These are phyloP conservation scores for Aramus guarauna DNA, from an alignment of 2,113 vertebrate species.

Conservation along the genomic window DNA sequence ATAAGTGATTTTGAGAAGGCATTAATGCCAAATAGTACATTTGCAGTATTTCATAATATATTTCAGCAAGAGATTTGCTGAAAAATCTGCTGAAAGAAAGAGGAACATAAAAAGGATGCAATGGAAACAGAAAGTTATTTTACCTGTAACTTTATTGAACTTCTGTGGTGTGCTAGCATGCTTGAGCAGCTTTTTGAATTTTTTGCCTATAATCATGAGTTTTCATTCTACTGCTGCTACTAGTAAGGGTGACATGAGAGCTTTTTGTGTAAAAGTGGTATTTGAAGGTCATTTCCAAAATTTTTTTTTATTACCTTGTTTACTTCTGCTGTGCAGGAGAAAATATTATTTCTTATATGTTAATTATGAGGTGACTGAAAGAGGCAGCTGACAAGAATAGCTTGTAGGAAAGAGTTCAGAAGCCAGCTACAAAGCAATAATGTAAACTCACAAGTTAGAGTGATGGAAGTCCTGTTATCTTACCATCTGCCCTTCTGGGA, in stretches of 20 bases:
- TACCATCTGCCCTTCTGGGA: background rate
- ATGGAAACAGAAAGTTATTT: background rate
- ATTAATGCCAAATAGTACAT: background rate
- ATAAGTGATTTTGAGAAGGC: background rate
- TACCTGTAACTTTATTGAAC: background rate
- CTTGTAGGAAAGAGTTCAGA: background rate
- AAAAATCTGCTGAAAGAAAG: background rate
- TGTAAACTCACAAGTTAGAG: background rate
- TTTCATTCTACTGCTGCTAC: background rate
- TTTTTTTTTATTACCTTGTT: background rate
- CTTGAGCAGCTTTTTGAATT: background rate
- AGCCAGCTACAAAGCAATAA: background rate
- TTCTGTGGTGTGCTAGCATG: background rate
- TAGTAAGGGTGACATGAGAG: background rate
- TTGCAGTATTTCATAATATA: background rate
- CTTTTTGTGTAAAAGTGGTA: background rate
- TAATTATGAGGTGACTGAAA: background rate
- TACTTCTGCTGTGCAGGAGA: background rate
- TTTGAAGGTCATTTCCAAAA: background rate
- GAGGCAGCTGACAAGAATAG: background rate
- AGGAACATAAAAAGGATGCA: background rate
- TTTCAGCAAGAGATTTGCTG: background rate
- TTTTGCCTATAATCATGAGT: background rate
- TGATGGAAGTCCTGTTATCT: background rate
- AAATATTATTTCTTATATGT: background rate